Base-by-base conservation (phyloP, 2,113 vertebrate genomes). In the Macquaria ambigua region DNA sequence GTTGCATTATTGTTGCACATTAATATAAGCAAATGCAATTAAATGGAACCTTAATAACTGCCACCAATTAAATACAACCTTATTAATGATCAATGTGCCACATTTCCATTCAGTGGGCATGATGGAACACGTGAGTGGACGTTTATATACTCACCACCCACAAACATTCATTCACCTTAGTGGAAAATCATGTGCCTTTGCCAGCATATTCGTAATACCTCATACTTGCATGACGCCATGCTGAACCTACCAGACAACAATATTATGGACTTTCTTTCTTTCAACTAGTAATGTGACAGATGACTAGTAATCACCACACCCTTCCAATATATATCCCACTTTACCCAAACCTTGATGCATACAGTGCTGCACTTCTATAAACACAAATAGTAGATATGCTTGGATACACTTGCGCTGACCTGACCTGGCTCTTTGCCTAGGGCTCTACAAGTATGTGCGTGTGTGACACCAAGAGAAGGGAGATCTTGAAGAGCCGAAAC, bases 351-450 rank as follows among this genome's bases (percentile, higher is more conserved):
- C 56, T 28, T 8, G 28, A 52, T 52, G 34, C 20, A 53, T 34
- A 28, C 15, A 55, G 21, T 23, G 48, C 48, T 50, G 16, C 48
- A 50, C 48, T 18, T 50, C 48, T 31, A 18, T 18, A 18, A 61
- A 18, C 2, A 1, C 16, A 34, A 61, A 34, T 31, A 18, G 59
- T 2, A 61, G 28, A 15, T 16, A 18, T 18, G 34, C 2, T 43
- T 66, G 59, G 52, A 86, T 55, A 28, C 39, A 53, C 23, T 18
- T 77, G 8, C 31, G 37, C 53, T 59, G 53, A 79, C 56, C 37
- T 37, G 37, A 59, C 14, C 15, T 37, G 15, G 59, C 20, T 14
- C 3, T 48, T 15, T 14, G 6, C 6, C 6, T 3, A 46, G 2
- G 39, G 20, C 5, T 69, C 37, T 11, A 1, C n/a, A 69, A 28